phyloP scores from a whole-genome alignment of 2,888 invertebrate species.

The Thymelicus sylvestris region DNA sequence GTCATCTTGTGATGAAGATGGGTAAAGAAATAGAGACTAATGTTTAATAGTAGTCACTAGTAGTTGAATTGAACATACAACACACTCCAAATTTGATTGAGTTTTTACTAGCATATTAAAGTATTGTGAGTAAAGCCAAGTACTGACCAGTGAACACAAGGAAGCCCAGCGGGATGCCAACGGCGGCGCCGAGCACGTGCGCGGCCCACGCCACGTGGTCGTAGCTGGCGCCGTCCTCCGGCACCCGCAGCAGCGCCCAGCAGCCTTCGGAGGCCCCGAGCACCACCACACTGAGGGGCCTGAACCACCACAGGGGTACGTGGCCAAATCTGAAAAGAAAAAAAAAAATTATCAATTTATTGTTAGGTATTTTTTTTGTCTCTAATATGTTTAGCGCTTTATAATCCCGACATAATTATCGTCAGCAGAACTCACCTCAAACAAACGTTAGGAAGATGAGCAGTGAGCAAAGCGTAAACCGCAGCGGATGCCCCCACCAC shows the following conservation, averaged over 20 bases:
- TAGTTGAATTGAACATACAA: too few relatives aligned
- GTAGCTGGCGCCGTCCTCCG: slow-evolving; percentile 44
- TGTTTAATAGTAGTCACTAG: too few relatives aligned
- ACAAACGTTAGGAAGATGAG: slow-evolving; percentile 93
- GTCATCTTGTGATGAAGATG: too few relatives aligned
- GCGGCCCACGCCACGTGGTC: slow-evolving; percentile 88
- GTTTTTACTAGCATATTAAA: background rate
- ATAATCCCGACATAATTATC: too few relatives aligned
- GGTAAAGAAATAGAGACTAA: too few relatives aligned
- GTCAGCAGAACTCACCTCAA: slow-evolving; percentile 66
- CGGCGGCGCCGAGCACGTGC: slow-evolving; percentile 88
- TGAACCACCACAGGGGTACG: slow-evolving; percentile 81
- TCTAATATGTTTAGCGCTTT: too few relatives aligned
- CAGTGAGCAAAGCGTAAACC: slow-evolving; percentile 94
- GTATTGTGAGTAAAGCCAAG: background rate
- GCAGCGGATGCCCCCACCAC: slow-evolving; percentile 96
- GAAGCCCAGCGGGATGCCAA: slow-evolving; percentile 87
- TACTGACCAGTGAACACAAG: slow-evolving; percentile 78
- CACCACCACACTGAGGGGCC: slow-evolving; percentile 85
- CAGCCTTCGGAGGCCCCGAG: slow-evolving; percentile 86
- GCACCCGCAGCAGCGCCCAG: slow-evolving; percentile 66
- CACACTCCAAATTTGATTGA: too few relatives aligned
- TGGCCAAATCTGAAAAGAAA: slow-evolving; percentile 63
- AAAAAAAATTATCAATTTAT: too few relatives aligned
- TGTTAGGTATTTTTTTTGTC: too few relatives aligned